Percentiles rank a stretch among this genome's conserved stretches.
These are phyloP conservation scores for Caloenas nicobarica DNA, from an alignment of 2,113 vertebrate genomes.

Conservation along the genomic window DNA sequence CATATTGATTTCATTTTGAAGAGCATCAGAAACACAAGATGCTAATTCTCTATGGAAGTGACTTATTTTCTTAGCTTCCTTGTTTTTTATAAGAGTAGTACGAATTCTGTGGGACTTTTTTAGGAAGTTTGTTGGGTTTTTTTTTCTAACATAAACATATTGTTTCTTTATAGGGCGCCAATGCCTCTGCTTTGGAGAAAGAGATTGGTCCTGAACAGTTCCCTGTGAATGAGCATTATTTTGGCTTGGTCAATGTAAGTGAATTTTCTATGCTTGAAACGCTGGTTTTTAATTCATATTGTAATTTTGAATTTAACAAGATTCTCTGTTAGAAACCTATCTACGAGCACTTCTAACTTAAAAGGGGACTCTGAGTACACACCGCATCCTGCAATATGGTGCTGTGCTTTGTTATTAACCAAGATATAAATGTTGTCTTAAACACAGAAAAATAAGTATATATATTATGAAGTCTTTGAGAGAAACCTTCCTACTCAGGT, in stretches of 20 bases:
- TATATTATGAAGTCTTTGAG: not conserved
- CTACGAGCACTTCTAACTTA: not conserved
- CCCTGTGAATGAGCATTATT: constrained; percentile 94
- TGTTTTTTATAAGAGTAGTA: not conserved
- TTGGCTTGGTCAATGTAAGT: constrained; percentile 93
- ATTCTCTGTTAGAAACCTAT: not conserved
- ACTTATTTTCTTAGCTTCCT: not conserved
- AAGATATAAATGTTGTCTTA: not conserved
- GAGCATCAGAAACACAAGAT: not conserved
- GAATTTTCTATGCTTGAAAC: not conserved
- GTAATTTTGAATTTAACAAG: not conserved
- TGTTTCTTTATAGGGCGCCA: constrained; percentile 83
- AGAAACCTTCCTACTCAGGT: not conserved
- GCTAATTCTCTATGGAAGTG: not conserved
- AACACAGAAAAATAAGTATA: not conserved
- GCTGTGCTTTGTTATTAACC: not conserved
- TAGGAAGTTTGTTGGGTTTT: not conserved
- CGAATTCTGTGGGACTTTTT: not conserved
- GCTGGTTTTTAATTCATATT: not conserved
- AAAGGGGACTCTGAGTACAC: not conserved
- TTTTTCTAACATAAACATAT: not conserved
- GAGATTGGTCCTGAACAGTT: constrained; percentile 96
- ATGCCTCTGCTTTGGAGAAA: constrained; percentile 98
- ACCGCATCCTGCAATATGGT: not conserved
- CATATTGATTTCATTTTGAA: not conserved